These are phyloP conservation scores for Ennomos erosarius DNA, from an alignment of 2,888 invertebrate genomes.

Conservation along the genomic window DNA sequence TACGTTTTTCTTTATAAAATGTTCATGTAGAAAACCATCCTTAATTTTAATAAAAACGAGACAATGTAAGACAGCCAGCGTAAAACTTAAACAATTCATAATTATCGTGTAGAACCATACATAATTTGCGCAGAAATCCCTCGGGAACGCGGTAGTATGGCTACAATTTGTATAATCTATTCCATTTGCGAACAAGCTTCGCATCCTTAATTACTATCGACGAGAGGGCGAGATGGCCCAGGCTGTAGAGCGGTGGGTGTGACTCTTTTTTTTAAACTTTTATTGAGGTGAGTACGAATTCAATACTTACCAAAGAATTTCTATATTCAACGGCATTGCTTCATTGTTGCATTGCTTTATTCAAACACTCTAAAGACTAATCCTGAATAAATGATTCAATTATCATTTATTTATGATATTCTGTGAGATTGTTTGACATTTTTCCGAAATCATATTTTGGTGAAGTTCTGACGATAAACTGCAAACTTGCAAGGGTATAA, in stretches of 20 bases:
- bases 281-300: not conserved
- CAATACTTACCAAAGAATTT: no score
- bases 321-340: no score
- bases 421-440: no score
- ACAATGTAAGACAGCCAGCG: slow-evolving; percentile 8
- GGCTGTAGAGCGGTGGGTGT: not conserved
- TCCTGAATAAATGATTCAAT: no score
- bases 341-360: no score
- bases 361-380: no score
- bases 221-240: slow-evolving; percentile 18
- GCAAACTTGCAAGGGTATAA: no score
- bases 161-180: slow-evolving; percentile 55
- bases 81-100: slow-evolving; percentile 22
- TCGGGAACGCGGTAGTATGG: slow-evolving; percentile 41
- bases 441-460: no score
- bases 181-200: slow-evolving; percentile 49
- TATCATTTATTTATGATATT: no score
- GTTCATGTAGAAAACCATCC: not conserved
- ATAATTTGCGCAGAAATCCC: slow-evolving; percentile 31
- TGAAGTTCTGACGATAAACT: no score
- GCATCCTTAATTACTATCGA: slow-evolving; percentile 47
- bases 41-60: slow-evolving; percentile 12
- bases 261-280: slow-evolving; percentile 4
- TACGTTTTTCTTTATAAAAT: no score
- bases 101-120: slow-evolving; percentile 30